phyloP scores from a whole-genome alignment of 1,140 invertebrate species.

The Leptinotarsa texana region DNA sequence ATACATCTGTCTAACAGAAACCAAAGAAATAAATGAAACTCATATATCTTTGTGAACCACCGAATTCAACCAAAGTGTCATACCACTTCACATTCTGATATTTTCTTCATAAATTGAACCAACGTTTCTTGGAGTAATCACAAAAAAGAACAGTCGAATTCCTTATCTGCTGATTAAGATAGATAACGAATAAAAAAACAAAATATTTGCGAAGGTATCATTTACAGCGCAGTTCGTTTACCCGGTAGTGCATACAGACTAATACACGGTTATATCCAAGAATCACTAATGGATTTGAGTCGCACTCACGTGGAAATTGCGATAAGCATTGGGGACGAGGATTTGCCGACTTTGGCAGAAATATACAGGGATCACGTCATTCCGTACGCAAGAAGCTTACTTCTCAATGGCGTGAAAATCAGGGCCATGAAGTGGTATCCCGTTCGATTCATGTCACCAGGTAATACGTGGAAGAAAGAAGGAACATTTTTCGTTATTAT shows the following conservation, averaged over 20 bases:
- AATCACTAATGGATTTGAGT: too few relatives aligned
- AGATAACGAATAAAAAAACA: too few relatives aligned
- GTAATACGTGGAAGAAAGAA: neutral
- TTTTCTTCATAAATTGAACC: too few relatives aligned
- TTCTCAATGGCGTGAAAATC: neutral
- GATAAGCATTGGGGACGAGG: neutral
- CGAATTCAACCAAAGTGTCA: too few relatives aligned
- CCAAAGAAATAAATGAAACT: too few relatives aligned
- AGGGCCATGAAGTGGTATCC: neutral
- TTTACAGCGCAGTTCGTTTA: neutral
- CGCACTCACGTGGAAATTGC: neutral
- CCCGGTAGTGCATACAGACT: neutral
- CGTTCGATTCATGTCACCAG: neutral
- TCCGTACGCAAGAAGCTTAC: neutral
- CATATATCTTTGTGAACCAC: too few relatives aligned
- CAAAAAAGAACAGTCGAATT: too few relatives aligned
- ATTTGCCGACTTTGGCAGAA: neutral
- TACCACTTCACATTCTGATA: too few relatives aligned
- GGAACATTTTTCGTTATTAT: slow-evolving; percentile 8
- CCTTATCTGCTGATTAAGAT: too few relatives aligned
- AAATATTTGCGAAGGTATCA: neutral
- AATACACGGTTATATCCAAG: neutral
- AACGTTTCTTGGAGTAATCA: too few relatives aligned
- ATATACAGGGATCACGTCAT: neutral
- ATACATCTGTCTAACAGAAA: too few relatives aligned